A percentile compares a stretch with the other conserved stretches of the same genome.
Evolutionary conservation across 2,113 vertebrate species (phyloP).

Genomic region (Dipodomys ordii): DNA sequence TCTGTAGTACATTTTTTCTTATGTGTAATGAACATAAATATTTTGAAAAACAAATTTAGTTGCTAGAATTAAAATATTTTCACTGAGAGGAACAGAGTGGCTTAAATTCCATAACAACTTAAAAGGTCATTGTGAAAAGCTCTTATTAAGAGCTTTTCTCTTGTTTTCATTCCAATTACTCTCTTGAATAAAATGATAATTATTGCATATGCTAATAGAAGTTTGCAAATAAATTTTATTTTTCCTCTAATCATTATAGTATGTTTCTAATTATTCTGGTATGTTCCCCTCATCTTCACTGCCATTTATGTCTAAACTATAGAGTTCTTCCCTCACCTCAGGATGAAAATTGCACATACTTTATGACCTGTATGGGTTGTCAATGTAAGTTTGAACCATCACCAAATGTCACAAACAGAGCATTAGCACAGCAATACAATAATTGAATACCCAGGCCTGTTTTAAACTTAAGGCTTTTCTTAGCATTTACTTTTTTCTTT

Average conservation of each 20-base stretch:
- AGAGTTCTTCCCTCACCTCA: neutral
- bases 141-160: neutral
- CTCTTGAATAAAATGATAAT: neutral
- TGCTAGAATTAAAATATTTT: slow-evolving; percentile 66
- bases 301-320: slow-evolving; percentile 3
- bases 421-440: neutral
- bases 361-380: too few relatives aligned
- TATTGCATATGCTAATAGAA: slow-evolving; percentile 16
- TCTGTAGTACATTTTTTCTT: slow-evolving; percentile 23
- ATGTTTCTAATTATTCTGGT: neutral
- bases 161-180: neutral
- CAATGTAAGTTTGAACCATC: neutral
- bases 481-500: neutral
- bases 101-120: slow-evolving; percentile 34
- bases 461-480: slow-evolving; percentile 12
- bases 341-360: too few relatives aligned
- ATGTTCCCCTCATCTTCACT: neutral
- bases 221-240: neutral
- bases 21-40: slow-evolving; percentile 33
- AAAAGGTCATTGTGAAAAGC: slow-evolving; percentile 22
- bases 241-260: slow-evolving; percentile 9
- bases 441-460: slow-evolving; percentile 21
- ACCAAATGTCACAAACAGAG: neutral
- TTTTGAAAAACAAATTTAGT: slow-evolving; percentile 59
- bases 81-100: slow-evolving; percentile 12